phyloP scores from a whole-genome alignment of 2,888 invertebrate genomes.

The Hypomecis punctinalis region DNA sequence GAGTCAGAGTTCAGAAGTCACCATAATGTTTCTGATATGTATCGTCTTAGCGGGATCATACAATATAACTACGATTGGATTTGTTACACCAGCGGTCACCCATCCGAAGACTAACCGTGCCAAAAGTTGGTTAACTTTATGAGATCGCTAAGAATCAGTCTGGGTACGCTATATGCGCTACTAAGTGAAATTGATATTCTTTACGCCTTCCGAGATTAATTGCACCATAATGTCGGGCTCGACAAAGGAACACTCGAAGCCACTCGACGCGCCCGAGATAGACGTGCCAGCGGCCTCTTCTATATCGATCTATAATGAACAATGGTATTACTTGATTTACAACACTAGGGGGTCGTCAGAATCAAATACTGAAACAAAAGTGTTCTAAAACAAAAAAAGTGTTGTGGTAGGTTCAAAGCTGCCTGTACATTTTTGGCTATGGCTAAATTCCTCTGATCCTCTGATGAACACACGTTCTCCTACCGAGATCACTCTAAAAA shows the following conservation, averaged over 20 bases:
- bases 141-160: not conserved
- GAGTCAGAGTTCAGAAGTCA: no score
- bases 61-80: no score
- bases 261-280: constrained; percentile 24
- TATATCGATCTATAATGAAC: constrained; percentile 18
- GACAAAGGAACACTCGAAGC: constrained; percentile 20
- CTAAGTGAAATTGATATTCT: constrained; percentile 7
- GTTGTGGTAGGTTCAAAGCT: not conserved
- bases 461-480: no score
- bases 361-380: constrained; percentile 1
- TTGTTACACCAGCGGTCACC: no score
- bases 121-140: not conserved
- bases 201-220: constrained; percentile 9
- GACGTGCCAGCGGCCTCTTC: constrained; percentile 13
- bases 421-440: not conserved
- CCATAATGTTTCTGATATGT: no score
- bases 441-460: no score
- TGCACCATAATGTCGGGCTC: constrained; percentile 6
- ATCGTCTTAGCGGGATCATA: no score
- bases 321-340: constrained; percentile 19
- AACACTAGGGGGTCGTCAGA: constrained; percentile 4
- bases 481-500: no score
- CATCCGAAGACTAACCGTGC: no score
- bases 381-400: not conserved
- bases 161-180: not conserved